phyloP scores from a whole-genome alignment of 2,888 invertebrate genomes.

The Cerastoderma edule region DNA sequence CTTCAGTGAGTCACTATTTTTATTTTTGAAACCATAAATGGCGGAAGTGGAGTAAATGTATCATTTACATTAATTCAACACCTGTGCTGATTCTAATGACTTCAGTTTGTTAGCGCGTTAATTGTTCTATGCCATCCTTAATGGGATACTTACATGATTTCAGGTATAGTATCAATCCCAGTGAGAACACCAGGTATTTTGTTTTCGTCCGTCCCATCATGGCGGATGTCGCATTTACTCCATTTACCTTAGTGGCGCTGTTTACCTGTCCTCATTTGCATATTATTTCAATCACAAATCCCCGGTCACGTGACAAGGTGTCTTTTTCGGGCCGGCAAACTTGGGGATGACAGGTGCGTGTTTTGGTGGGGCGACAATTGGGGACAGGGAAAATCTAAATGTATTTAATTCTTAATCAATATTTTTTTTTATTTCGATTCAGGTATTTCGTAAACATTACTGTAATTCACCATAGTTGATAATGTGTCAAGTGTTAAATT shows the following conservation, averaged over 20 bases:
- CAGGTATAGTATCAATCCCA: constrained; percentile 44
- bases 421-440: too few species aligned
- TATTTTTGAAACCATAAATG: too few species aligned
- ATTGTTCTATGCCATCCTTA: too few species aligned
- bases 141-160: constrained; percentile 50
- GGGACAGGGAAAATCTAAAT: background rate
- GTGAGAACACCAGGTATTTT: constrained; percentile 42
- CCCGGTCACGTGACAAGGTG: constrained; percentile 34
- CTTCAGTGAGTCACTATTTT: too few species aligned
- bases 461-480: too few species aligned
- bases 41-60: too few species aligned
- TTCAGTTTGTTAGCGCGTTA: too few species aligned
- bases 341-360: constrained; percentile 14
- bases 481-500: too few species aligned
- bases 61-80: too few species aligned
- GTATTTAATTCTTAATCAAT: too few species aligned
- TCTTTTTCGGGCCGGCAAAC: constrained; percentile 1
- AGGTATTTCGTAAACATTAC: too few species aligned
- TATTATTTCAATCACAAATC: constrained; percentile 36
- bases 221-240: constrained; percentile 59
- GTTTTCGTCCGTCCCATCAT: constrained; percentile 65
- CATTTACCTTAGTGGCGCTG: constrained; percentile 63
- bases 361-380: background rate
- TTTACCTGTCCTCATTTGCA: constrained; percentile 64
- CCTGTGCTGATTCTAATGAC: too few species aligned